Conservation (phyloP, 2,888 invertebrate species). For the Amphipyra tragopoginis region DNA sequence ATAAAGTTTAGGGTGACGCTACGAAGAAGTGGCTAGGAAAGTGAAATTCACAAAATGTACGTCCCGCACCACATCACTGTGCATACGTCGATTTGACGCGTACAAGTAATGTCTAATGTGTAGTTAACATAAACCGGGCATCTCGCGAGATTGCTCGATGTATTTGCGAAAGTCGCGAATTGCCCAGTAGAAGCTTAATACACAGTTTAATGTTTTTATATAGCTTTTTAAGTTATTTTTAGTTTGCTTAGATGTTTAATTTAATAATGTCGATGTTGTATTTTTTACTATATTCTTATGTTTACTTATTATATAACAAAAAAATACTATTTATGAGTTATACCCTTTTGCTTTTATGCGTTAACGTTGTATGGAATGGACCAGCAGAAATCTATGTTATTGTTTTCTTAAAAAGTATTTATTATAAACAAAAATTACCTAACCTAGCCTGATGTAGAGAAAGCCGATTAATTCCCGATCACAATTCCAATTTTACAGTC, state of each 20-base stretch:
- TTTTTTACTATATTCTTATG: slow-evolving; percentile 47
- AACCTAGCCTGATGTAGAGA: background rate
- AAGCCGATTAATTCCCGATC: background rate
- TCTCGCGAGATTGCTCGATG: slow-evolving; percentile 51
- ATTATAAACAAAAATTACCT: background rate
- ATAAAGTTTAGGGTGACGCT: slow-evolving; percentile 84
- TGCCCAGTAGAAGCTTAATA: slow-evolving; percentile 66
- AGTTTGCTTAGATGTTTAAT: slow-evolving; percentile 66
- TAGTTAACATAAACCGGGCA: slow-evolving; percentile 64
- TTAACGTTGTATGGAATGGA: slow-evolving; percentile 14
- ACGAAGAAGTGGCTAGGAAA: slow-evolving; percentile 69
- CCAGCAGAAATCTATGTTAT: slow-evolving; percentile 1
- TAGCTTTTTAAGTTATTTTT: slow-evolving; percentile 68
- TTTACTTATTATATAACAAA: slow-evolving; percentile 36
- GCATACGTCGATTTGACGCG: slow-evolving; percentile 65
- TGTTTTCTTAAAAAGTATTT: background rate
- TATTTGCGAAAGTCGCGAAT: slow-evolving; percentile 49
- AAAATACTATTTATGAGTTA: slow-evolving; percentile 37
- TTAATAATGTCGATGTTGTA: slow-evolving; percentile 67
- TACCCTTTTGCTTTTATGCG: slow-evolving; percentile 42
- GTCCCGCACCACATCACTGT: slow-evolving; percentile 64
- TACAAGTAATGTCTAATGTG: slow-evolving; percentile 60
- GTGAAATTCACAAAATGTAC: slow-evolving; percentile 58
- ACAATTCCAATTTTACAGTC: slow-evolving; percentile 1
- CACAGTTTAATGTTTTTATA: slow-evolving; percentile 59